phyloP scores from a whole-genome alignment of 2,797 vertebrate genomes.

The Lithobates sylvaticus region DNA sequence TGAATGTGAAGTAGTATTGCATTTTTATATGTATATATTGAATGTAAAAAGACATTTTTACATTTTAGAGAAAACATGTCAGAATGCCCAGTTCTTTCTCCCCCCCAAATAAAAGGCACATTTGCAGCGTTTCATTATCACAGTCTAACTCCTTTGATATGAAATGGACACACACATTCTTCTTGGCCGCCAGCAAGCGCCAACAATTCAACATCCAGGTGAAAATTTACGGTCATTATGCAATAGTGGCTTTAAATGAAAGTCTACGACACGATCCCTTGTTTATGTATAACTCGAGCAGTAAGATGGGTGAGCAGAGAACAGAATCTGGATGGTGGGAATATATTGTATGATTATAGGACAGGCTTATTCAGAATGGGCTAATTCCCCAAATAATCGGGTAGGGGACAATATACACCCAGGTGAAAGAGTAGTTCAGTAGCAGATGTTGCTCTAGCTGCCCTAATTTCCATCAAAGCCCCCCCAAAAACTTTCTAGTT shows the following conservation, averaged over 20 bases:
- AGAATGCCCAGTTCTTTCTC: background rate
- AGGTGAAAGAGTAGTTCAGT: slow-evolving; percentile 16
- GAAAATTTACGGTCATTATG: slow-evolving; percentile 72
- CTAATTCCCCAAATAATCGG: slow-evolving; percentile 49
- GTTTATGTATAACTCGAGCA: slow-evolving; percentile 65
- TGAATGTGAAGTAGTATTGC: too few species aligned
- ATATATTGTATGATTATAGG: slow-evolving; percentile 35
- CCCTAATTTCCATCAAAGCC: background rate
- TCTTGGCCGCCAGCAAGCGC: slow-evolving; percentile 18
- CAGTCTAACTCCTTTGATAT: slow-evolving; percentile 35
- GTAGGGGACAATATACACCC: slow-evolving; percentile 38
- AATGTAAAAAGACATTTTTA: background rate
- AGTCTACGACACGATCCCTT: slow-evolving; percentile 60
- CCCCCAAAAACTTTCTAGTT: background rate
- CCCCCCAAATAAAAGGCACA: background rate
- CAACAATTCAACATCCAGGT: slow-evolving; percentile 62
- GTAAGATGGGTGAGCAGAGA: slow-evolving; percentile 55
- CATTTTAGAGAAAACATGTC: background rate
- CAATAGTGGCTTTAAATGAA: slow-evolving; percentile 72
- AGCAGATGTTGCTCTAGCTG: background rate
- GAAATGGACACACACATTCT: slow-evolving; percentile 35
- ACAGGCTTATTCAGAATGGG: slow-evolving; percentile 13
- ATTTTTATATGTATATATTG: background rate
- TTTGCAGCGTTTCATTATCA: slow-evolving; percentile 19
- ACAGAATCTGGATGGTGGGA: slow-evolving; percentile 24